A percentile compares a stretch with the other conserved stretches of the same genome.
These are phyloP conservation scores for Parotia lawesii DNA, from an alignment of 2,113 vertebrate genomes.

Conservation along the genomic window DNA sequence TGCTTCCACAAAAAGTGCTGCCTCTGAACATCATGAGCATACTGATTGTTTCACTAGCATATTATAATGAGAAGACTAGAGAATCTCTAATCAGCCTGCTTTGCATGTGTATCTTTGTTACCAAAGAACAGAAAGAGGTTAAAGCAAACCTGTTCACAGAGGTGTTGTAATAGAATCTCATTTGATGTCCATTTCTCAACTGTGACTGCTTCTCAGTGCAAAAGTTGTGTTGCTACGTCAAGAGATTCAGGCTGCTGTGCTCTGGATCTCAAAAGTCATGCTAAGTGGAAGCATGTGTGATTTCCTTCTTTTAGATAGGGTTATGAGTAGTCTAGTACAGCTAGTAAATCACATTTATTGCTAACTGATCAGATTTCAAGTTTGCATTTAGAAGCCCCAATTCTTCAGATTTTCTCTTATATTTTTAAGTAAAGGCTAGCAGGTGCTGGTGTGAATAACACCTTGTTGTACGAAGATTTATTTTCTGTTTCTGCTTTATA, in stretches of 20 bases:
- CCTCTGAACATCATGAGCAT: neutral
- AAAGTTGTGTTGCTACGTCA: neutral
- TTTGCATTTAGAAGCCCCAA: neutral
- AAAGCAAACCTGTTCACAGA: neutral
- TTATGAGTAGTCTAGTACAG: neutral
- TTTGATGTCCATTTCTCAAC: neutral
- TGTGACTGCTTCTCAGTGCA: neutral
- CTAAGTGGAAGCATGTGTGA: neutral
- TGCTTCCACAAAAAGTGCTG: neutral
- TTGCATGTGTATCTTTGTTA: neutral
- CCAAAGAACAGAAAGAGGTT: neutral
- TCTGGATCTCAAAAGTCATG: neutral
- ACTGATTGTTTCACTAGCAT: neutral
- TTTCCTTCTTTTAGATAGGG: neutral
- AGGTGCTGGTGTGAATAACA: neutral
- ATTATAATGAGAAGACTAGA: neutral
- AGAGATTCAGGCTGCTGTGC: neutral
- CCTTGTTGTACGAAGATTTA: neutral
- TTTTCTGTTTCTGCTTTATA: neutral
- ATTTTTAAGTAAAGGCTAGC: neutral
- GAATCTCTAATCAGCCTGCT: neutral
- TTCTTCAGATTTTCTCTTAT: neutral
- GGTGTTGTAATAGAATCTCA: neutral
- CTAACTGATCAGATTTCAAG: neutral
- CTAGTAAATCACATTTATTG: neutral